Base-by-base conservation (phyloP, 2,797 vertebrate species). In the Cephalopachus bancanus region DNA sequence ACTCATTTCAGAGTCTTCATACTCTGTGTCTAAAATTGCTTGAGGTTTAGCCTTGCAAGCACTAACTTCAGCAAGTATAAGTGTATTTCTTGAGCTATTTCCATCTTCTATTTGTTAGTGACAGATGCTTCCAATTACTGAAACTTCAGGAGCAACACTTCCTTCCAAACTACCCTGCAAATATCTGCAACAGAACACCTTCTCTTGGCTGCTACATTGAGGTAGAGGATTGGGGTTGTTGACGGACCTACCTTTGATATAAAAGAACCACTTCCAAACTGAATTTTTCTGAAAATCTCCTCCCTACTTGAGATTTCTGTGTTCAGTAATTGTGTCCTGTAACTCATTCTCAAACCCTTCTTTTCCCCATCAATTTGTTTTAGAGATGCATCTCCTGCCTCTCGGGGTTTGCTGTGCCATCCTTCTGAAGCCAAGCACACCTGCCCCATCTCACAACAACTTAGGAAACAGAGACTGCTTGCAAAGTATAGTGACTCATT, bases 101-200 rank as follows among this genome's bases (percentile, higher is more conserved):
- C 89, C 88, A 93, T 96, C 95, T 96, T 75, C 94, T 96, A 95
- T 96, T 96, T 96, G 95, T 95, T 96, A 86, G 94, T 93, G 94
- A 95, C 96, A 97, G 96, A 96, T 96, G 96, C 79, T 69, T 16
- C 89, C 92, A 97, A 97, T 97, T 96, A 93, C 94, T 59, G 59
- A 51, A 80, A 91, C 80, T 96, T 94, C 62, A 69, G 90, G 92
- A 96, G 81, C 60, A 93, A 65, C 72, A 59, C 91, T 95, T 93
- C 78, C 95, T 97, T 94, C 95, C 91, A 96, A 97, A 89, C 19
- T 69, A 51, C 90, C 89, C 87, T 88, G 84, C 37, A 78, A 85
- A 91, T 91, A 94, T 81, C 83, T 30, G 51, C 0, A 4, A 78
- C 90, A 96, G 91, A 91, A 92, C 91, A 95, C 92, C 94, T 89